Conservation (phyloP, 2,113 vertebrate species). For the Zapus hudsonius region DNA sequence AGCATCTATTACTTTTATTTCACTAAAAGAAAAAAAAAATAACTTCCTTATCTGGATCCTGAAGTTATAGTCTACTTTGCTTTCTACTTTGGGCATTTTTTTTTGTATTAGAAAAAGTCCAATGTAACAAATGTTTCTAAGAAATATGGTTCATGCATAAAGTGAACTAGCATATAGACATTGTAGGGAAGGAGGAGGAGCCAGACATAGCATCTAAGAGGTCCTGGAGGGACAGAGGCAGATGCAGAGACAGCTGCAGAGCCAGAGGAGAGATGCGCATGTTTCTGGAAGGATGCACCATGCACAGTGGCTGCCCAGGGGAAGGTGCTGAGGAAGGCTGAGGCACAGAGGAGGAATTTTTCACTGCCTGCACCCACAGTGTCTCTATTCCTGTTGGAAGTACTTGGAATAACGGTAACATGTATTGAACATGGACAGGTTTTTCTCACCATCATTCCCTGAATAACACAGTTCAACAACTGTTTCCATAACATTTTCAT, state of each 20-base stretch:
- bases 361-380: background rate
- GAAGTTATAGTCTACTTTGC: background rate
- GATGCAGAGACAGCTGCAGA: too few relatives aligned
- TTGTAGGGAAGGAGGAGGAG: background rate
- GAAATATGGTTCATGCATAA: background rate
- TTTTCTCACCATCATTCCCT: background rate
- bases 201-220: accelerated
- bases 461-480: background rate
- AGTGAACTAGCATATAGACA: accelerated
- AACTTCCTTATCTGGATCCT: slow-evolving; percentile 38
- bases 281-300: background rate
- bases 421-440: background rate
- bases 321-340: background rate
- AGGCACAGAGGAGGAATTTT: background rate
- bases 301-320: background rate
- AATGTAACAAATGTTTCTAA: background rate
- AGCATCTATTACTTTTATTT: background rate
- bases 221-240: too few relatives aligned
- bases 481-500: background rate
- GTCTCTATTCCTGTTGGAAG: too few relatives aligned
- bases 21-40: background rate
- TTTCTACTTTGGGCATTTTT: slow-evolving; percentile 37
- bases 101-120: slow-evolving; percentile 14
- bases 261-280: background rate
- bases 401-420: background rate